phyloP scores from a whole-genome alignment of 2,888 invertebrate genomes.

The Invenusta paracnida region DNA sequence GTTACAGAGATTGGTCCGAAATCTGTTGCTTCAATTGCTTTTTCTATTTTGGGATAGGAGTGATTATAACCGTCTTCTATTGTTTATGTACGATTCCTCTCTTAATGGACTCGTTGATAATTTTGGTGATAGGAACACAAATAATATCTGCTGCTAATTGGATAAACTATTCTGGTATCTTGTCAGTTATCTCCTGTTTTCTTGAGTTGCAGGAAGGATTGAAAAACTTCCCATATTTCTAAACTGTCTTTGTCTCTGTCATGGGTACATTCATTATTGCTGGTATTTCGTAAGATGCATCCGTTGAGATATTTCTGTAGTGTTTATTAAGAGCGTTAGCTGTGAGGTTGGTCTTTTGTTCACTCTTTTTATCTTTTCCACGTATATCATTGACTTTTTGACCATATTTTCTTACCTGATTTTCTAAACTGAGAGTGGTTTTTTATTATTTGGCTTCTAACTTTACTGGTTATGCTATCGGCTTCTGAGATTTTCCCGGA shows the following conservation, averaged over 20 bases:
- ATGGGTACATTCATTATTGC: slow-evolving; percentile 1
- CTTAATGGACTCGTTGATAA: not conserved
- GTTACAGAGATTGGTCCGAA: slow-evolving; percentile 7
- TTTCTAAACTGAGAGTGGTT: not conserved
- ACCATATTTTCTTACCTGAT: slow-evolving; percentile 1
- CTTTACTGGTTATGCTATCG: not conserved
- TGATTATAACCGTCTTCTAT: not conserved
- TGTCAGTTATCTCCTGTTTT: not conserved
- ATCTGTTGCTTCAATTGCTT: not conserved
- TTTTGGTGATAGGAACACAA: slow-evolving; percentile 18
- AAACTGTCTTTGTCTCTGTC: not conserved
- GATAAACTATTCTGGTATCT: not conserved
- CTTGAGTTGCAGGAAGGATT: not conserved
- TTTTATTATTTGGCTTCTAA: slow-evolving; percentile 1
- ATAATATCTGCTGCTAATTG: not conserved
- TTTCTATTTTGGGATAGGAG: not conserved
- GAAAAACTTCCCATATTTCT: slow-evolving; percentile 14
- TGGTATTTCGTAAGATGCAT: slow-evolving; percentile 20
- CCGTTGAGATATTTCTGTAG: not conserved
- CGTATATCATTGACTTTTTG: slow-evolving; percentile 8
- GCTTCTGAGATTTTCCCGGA: not conserved
- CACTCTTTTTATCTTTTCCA: not conserved
- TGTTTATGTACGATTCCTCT: not conserved
- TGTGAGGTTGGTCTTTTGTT: not conserved
- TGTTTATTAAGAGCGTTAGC: slow-evolving; percentile 18